phyloP scores from a whole-genome alignment of 2,113 vertebrate species.

The Typhlomys cinereus region DNA sequence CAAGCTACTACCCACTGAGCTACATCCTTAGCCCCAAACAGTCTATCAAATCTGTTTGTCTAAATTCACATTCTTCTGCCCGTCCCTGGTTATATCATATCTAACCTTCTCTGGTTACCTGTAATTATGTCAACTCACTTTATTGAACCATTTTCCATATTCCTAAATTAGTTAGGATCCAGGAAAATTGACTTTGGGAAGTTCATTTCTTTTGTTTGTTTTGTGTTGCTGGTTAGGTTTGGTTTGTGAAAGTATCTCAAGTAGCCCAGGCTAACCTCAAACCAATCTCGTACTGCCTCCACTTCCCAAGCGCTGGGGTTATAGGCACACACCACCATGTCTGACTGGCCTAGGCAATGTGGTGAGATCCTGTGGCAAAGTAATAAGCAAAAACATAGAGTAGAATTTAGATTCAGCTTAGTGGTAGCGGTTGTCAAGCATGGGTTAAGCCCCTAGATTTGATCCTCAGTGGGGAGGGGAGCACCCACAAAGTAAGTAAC shows the following conservation, averaged over 20 bases:
- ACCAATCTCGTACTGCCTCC: background rate
- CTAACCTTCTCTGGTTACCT: too few species aligned
- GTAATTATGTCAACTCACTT: background rate
- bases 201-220: background rate
- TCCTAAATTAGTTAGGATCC: background rate
- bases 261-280: background rate
- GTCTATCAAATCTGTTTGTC: background rate
- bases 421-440: too few species aligned
- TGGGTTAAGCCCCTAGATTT: background rate
- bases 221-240: fast-evolving
- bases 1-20: background rate
- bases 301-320: background rate
- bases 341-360: background rate
- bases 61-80: background rate
- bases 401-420: too few species aligned
- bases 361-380: background rate
- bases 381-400: background rate
- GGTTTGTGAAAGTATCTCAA: background rate
- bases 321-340: background rate
- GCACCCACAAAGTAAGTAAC: background rate
- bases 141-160: background rate
- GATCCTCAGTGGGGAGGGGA: background rate
- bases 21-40: background rate
- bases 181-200: background rate
- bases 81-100: too few species aligned